Conservation (phyloP, 92 coral and sea anemone genomes). For the Epizoanthus ramosus region DNA sequence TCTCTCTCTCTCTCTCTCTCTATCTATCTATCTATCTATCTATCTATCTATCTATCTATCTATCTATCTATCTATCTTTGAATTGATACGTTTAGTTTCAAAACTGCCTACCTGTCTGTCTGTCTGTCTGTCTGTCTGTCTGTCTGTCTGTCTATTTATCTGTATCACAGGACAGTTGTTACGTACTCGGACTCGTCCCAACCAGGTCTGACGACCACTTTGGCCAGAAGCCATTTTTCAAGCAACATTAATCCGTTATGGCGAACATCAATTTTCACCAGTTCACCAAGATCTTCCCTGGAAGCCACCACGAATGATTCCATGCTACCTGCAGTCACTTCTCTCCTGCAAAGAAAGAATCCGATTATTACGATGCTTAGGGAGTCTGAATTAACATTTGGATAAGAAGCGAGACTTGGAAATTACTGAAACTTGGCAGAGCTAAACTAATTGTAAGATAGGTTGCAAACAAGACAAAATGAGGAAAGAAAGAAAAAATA, state of each 20-base stretch:
- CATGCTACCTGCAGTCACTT: conserved; percentile 56
- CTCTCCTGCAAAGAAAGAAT: conserved; percentile 41
- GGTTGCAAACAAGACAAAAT: no score
- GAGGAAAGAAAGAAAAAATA: no score
- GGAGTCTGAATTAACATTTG: no score
- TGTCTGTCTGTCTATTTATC: no score
- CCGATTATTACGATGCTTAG: no score
- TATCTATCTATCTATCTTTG: no score
- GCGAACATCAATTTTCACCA: conserved; percentile 67
- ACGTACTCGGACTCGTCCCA: conserved; percentile 54
- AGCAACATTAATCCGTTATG: conserved; percentile 63
- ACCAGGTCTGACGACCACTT: conserved; percentile 55
- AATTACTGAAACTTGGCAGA: no score
- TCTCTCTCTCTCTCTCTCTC: neutral
- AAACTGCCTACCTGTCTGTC: neutral
- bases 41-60: no score
- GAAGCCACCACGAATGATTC: conserved; percentile 64
- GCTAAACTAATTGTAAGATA: no score
- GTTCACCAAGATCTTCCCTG: conserved; percentile 48
- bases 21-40: neutral
- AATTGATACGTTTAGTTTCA: no score
- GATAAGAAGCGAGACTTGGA: no score
- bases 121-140: neutral
- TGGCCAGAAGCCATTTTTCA: conserved; percentile 63
- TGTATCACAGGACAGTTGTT: neutral